Conservation (phyloP, 1,140 invertebrate species). For the Leptinotarsa undecemlineata region DNA sequence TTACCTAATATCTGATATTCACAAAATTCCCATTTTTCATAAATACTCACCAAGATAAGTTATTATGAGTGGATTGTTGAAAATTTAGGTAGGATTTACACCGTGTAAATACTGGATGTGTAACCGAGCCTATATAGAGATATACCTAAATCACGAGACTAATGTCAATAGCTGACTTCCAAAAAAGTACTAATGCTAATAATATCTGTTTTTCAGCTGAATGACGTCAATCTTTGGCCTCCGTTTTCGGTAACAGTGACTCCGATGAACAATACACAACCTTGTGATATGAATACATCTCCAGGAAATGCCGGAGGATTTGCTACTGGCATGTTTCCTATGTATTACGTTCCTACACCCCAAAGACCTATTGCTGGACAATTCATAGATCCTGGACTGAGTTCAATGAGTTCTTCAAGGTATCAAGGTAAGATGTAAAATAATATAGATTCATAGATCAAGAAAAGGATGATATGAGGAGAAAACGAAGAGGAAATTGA, state of each 20-base stretch:
- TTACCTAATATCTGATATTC: too few relatives aligned
- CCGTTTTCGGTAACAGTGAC: conserved; percentile 63
- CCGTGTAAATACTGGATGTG: too few relatives aligned
- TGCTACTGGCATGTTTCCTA: conserved; percentile 58
- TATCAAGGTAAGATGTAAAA: conserved; percentile 39
- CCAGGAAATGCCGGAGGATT: conserved; percentile 33
- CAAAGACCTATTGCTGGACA: conserved; percentile 32
- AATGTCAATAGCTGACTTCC: too few relatives aligned
- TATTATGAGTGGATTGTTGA: too few relatives aligned
- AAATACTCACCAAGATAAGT: too few relatives aligned
- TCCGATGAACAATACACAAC: conserved; percentile 51
- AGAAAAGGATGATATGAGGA: too few relatives aligned
- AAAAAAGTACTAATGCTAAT: not conserved
- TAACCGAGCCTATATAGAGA: too few relatives aligned
- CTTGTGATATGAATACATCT: conserved; percentile 43
- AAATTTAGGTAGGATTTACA: too few relatives aligned
- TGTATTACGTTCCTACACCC: conserved; percentile 64
- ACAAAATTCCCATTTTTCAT: too few relatives aligned
- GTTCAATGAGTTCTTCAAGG: conserved; percentile 35
- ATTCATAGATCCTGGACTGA: conserved; percentile 23
- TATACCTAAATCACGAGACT: too few relatives aligned
- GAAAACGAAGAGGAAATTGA: too few relatives aligned
- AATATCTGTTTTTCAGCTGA: conserved; percentile 40
- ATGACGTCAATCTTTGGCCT: conserved; percentile 63
- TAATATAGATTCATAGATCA: too few relatives aligned